Percentiles rank a stretch among this genome's conserved stretches.
phyloP scores from a whole-genome alignment of 2,888 invertebrate genomes.

The Aporophyla lueneburgensis region DNA sequence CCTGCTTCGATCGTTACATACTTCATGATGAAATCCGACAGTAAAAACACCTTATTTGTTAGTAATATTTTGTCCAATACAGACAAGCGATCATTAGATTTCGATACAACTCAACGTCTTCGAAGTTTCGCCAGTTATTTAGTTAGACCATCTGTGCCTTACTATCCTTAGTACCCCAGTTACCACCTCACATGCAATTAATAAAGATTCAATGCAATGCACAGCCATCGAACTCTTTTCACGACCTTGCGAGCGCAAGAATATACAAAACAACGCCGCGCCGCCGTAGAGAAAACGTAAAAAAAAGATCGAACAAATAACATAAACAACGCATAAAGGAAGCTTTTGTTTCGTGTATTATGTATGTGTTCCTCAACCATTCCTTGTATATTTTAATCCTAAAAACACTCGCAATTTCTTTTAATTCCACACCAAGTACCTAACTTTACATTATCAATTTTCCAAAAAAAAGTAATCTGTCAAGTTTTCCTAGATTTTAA shows the following conservation, averaged over 20 bases:
- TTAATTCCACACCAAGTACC: background rate
- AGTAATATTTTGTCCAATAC: background rate
- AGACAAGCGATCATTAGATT: background rate
- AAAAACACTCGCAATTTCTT: background rate
- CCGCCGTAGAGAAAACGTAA: background rate
- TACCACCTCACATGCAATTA: background rate
- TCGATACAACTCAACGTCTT: background rate
- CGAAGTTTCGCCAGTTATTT: background rate
- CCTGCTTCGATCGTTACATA: too few relatives aligned
- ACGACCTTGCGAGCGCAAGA: background rate
- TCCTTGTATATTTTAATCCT: background rate
- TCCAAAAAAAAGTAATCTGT: slow-evolving; percentile 45
- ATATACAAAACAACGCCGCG: background rate
- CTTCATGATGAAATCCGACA: too few relatives aligned
- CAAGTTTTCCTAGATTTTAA: slow-evolving; percentile 21
- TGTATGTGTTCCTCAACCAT: background rate
- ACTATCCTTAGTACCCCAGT: background rate
- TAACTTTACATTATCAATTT: background rate
- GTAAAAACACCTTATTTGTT: too few relatives aligned
- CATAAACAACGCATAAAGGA: background rate
- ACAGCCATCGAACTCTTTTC: background rate
- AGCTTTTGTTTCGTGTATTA: background rate
- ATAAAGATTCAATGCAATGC: background rate
- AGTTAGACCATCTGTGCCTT: background rate
- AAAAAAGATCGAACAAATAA: background rate